phyloP scores from a whole-genome alignment of 2,113 vertebrate species.

The Zapus hudsonius region DNA sequence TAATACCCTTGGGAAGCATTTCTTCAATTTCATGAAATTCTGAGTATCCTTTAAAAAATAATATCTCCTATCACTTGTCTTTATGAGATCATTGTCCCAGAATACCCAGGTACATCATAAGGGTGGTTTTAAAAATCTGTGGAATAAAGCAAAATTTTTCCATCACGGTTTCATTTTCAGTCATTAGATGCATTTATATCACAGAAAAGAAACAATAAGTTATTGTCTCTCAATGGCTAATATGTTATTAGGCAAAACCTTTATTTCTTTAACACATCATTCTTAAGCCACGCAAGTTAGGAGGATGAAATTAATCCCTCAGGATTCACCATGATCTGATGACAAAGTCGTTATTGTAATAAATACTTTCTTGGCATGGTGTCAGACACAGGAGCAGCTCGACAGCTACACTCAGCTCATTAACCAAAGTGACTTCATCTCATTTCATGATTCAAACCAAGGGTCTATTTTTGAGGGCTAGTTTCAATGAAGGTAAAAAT shows the following conservation, averaged over 20 bases:
- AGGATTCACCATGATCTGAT: background rate
- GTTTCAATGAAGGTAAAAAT: background rate
- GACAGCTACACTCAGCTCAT: background rate
- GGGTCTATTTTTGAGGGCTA: background rate
- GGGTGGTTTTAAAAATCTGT: background rate
- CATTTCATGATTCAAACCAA: background rate
- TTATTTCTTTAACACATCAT: background rate
- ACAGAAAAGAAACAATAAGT: background rate
- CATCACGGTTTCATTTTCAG: background rate
- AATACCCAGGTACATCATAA: background rate
- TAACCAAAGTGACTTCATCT: background rate
- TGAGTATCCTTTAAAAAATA: background rate
- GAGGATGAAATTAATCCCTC: background rate
- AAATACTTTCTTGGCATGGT: background rate
- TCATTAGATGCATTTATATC: background rate
- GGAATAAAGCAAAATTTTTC: background rate
- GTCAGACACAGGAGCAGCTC: background rate
- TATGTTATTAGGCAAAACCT: background rate
- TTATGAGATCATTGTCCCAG: background rate
- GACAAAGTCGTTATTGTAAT: background rate
- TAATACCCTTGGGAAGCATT: background rate
- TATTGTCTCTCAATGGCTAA: background rate
- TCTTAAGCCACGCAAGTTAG: background rate
- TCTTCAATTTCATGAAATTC: background rate
- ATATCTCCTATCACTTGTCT: background rate